Evolutionary conservation across 2,113 vertebrate genomes (phyloP).

Genomic region (Pomatostomus ruficeps): DNA sequence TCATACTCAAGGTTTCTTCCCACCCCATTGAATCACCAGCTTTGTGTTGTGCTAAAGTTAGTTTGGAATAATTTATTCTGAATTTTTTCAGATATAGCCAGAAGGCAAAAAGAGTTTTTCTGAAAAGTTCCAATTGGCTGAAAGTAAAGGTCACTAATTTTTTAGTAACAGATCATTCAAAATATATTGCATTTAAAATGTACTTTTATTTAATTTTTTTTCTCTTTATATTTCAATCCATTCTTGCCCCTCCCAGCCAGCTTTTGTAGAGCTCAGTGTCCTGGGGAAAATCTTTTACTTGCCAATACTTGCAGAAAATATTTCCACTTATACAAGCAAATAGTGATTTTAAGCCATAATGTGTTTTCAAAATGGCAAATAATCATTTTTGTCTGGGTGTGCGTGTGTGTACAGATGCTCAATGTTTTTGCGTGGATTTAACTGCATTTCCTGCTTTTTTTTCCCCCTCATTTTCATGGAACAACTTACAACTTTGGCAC

Average conservation of each 20-base stretch:
- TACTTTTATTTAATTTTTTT: not conserved
- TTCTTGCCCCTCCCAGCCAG: not conserved
- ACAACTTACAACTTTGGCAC: fast-evolving
- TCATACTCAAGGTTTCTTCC: not conserved
- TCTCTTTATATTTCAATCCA: not conserved
- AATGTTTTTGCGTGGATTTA: not conserved
- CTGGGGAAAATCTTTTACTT: not conserved
- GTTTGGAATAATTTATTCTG: not conserved
- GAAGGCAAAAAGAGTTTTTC: not conserved
- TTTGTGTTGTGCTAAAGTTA: not conserved
- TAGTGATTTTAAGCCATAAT: not conserved
- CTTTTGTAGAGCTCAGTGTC: not conserved
- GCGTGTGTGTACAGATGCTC: fast-evolving
- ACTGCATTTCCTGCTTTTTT: fast-evolving
- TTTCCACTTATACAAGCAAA: not conserved
- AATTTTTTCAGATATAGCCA: not conserved
- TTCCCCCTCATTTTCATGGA: not conserved
- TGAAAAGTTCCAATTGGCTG: not conserved
- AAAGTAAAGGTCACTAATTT: not conserved
- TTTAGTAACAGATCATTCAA: not conserved
- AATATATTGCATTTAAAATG: not conserved
- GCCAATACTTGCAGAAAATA: not conserved
- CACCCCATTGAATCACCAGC: not conserved
- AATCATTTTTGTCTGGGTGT: not conserved
- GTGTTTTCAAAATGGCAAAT: not conserved